These are phyloP conservation scores for Artemia sinica DNA, from an alignment of 2,888 invertebrate species.

Conservation along the genomic window DNA sequence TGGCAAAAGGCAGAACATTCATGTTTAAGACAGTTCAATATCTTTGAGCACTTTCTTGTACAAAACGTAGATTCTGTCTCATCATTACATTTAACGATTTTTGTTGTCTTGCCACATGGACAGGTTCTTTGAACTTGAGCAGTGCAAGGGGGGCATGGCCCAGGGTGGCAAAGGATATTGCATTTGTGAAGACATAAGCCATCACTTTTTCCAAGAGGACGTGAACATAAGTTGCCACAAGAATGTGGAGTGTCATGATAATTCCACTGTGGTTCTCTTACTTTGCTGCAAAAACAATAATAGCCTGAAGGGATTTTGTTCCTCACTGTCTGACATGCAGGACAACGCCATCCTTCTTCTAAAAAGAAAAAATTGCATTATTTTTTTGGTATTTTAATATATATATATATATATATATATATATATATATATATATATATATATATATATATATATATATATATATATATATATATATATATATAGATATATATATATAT, in stretches of 20 bases:
- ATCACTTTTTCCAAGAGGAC: constrained; percentile 36
- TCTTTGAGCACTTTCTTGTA: constrained; percentile 49
- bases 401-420: constrained; percentile 20
- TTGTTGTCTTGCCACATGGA: constrained; percentile 55
- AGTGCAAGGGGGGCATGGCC: constrained; percentile 78
- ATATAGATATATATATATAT: constrained; percentile 18
- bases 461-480: constrained; percentile 22
- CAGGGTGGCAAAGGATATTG: constrained; percentile 73
- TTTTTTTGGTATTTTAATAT: not conserved
- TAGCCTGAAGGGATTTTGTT: constrained; percentile 58
- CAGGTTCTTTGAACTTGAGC: constrained; percentile 53
- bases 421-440: constrained; percentile 21
- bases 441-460: constrained; percentile 21
- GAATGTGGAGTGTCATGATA: constrained; percentile 68
- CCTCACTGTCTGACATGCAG: constrained; percentile 75
- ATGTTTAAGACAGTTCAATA: constrained; percentile 59
- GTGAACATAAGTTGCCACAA: constrained; percentile 72
- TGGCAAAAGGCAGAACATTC: constrained; percentile 57
- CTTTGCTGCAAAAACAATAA: constrained; percentile 74
- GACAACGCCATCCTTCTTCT: constrained; percentile 81
- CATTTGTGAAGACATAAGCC: constrained; percentile 40
- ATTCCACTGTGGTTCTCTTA: constrained; percentile 52
- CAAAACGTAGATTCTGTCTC: constrained; percentile 53
- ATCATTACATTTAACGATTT: constrained; percentile 51
- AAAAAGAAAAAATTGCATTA: not conserved